phyloP scores from a whole-genome alignment of 2,797 vertebrate species.

The Scolopax rusticola region DNA sequence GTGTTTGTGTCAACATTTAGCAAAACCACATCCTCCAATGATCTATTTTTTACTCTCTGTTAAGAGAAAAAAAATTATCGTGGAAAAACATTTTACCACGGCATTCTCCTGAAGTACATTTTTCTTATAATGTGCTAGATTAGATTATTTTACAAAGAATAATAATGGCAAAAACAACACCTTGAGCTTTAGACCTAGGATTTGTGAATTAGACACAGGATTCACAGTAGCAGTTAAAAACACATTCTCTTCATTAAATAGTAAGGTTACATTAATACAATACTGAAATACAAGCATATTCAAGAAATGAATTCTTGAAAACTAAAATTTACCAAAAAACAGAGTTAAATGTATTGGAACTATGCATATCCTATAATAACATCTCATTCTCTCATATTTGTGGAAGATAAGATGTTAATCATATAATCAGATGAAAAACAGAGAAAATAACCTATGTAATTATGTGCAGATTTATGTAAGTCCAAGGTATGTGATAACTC shows the following conservation, averaged over 20 bases:
- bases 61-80: slow-evolving; percentile 11
- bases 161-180: background rate
- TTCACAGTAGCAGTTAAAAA: background rate
- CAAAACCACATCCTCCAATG: slow-evolving; percentile 95
- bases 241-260: background rate
- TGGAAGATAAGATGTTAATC: background rate
- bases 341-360: background rate
- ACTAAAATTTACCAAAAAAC: background rate
- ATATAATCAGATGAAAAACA: background rate
- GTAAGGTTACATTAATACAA: background rate
- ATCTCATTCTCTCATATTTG: background rate
- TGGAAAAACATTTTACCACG: slow-evolving; percentile 25
- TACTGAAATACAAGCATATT: background rate
- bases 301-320: background rate
- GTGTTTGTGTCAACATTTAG: slow-evolving; percentile 97
- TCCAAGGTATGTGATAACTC: background rate
- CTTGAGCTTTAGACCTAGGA: background rate
- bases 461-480: background rate
- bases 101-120: background rate
- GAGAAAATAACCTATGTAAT: background rate
- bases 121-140: background rate
- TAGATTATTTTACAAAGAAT: slow-evolving; percentile 1
- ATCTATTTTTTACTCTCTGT: slow-evolving; percentile 91
- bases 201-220: background rate
- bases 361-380: background rate